Base-by-base conservation (phyloP, 2,888 invertebrate genomes). In the Psylliodes chrysocephalus region DNA sequence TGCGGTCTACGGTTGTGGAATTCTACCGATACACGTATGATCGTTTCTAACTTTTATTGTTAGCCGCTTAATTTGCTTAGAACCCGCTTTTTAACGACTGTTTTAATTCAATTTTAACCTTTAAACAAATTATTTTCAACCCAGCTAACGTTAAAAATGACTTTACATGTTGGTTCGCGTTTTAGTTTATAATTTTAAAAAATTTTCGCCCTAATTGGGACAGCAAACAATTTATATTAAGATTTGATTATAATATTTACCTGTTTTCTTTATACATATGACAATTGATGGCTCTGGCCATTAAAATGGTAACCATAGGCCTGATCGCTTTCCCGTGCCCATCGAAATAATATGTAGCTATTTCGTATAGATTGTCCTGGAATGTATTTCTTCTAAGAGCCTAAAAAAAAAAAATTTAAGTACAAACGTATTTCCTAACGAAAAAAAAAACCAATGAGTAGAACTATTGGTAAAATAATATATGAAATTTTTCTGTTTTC, bases 331-430 rank as follows among this genome's bases (percentile, higher is more conserved):
- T 99, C 78, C 98, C 98, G 83, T 96, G 93, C 66, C 98, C 97
- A 84, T 96, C 95, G 86, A 99, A 98, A 85, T 98, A 98, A 85
- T 99, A 98, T 79, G 94, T 93, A 67, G 97, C 91, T 85, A 98
- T 95, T 82, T 92, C 91, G 84, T 91, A 90, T 81, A 98, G 86
- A 84, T 95, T 94, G 68, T 90, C 86, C 83, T 92, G 91, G 82
- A 89, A 89, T 77, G 93, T 93, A 82, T 92, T 92, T 78, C 87
- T 86, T 80, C 89, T 86, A 82, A 94, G 86, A 81, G 88, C 89
- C 91, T 91, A 85, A 69, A 81, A 83, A 18, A 49, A 28, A n/a
- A 17, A 47, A 46, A 30, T 30, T n/a, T n/a, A n/a, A n/a, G n/a
- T n/a, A n/a, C n/a, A n/a, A n/a, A n/a, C n/a, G n/a, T n/a, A n/a